These are phyloP conservation scores for Conus ventricosus DNA, from an alignment of 1,140 invertebrate species.

Conservation along the genomic window DNA sequence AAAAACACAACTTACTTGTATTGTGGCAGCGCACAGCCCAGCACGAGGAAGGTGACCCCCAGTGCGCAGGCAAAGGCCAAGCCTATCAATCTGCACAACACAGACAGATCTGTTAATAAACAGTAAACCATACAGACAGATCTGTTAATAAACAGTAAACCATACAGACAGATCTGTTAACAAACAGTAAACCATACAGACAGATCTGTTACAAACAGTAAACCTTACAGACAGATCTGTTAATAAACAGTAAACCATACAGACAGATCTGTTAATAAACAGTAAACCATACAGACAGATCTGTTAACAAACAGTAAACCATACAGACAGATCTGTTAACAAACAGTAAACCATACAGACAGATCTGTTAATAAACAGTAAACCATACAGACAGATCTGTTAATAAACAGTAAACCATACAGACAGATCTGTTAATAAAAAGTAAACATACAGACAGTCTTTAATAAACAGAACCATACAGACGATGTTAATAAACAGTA, in stretches of 20 bases:
- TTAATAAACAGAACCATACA: not conserved
- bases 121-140: not conserved
- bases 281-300: not conserved
- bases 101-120: not conserved
- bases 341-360: not conserved
- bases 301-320: not conserved
- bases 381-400: not conserved
- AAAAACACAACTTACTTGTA: slow-evolving; percentile 82
- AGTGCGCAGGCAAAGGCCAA: slow-evolving; percentile 96
- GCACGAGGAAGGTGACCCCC: slow-evolving; percentile 96
- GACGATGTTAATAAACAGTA: not conserved
- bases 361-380: not conserved
- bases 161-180: not conserved
- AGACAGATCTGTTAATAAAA: not conserved
- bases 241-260: not conserved
- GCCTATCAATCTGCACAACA: slow-evolving; percentile 73
- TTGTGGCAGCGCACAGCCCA: slow-evolving; percentile 93
- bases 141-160: not conserved
- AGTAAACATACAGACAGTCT: not conserved
- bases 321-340: not conserved
- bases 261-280: not conserved
- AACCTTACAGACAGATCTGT: not conserved
- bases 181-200: not conserved
- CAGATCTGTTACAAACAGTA: not conserved
- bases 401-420: not conserved